Percentiles rank a stretch among this genome's conserved stretches.
Conservation (phyloP, 2,797 vertebrate species). For the Urocyon cinereoargenteus region DNA sequence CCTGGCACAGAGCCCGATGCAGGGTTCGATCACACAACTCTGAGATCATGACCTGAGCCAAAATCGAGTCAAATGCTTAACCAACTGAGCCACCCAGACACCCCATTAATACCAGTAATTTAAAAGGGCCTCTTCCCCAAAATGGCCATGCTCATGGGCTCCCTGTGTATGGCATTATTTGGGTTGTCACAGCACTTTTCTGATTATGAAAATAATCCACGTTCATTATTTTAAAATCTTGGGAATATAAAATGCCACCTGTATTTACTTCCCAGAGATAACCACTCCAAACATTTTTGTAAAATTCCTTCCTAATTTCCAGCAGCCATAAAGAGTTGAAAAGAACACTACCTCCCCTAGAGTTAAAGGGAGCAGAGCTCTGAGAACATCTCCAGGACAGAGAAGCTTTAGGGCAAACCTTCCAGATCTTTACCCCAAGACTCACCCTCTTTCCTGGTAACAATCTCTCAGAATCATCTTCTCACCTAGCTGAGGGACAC, state of each 20-base stretch:
- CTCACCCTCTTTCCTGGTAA: neutral
- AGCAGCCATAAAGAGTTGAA: neutral
- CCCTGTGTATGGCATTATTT: neutral
- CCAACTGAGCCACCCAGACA: neutral
- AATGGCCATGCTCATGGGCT: neutral
- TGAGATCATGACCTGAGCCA: neutral
- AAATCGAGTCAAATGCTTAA: neutral
- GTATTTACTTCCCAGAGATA: neutral
- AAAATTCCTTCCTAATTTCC: neutral
- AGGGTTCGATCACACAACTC: neutral
- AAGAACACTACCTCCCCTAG: neutral
- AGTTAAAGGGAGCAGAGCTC: neutral
- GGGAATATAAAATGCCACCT: neutral
- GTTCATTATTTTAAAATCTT: neutral
- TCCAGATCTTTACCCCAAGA: neutral
- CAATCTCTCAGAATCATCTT: neutral
- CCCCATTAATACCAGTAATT: neutral
- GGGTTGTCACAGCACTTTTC: neutral
- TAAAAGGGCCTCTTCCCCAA: neutral
- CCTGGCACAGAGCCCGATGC: neutral
- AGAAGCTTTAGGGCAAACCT: neutral
- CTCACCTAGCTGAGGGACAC: neutral
- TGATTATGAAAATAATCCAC: conserved; percentile 11
- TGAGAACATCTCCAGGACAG: neutral
- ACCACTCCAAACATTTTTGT: neutral